Evolutionary conservation across 2,113 vertebrate species (phyloP), one percentile per base, ranked within the genome.

Genomic region (Aix galericulata): DNA sequence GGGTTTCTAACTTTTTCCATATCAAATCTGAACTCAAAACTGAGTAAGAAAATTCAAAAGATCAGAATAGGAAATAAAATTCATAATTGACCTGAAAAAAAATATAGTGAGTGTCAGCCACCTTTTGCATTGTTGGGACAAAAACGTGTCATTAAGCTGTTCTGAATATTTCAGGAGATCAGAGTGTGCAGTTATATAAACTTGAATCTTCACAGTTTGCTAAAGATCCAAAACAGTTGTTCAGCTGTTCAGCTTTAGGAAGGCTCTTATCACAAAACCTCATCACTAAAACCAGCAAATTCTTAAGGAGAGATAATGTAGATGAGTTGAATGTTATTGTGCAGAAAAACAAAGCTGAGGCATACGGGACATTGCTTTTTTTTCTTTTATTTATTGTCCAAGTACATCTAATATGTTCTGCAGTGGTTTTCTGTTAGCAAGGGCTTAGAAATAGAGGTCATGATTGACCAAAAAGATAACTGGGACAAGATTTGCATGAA

Each of bases 371-470:
- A 82, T 23, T 46, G 46, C 5, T 46, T 9, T 3, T 14, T 66
- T 58, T 34, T n/a, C 9, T 50, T 48, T 50, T 50, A 50, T 50
- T 50, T 76, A 40, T 62, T 46, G 12, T 56, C n/a, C 38, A 55
- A 13, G 7, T 81, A 0, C 36, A 21, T 74, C 27, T 21, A 34
- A 26, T 22, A 40, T 1, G 1, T 2, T 9, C 22, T 53, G 10
- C 32, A 63, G 20, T n/a, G 42, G 36, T 15, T 17, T 46, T 3
- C 34, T 58, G 1, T 46, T 86, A n/a, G 2, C 8, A 3, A 42
- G 21, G 9, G 40, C 53, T 77, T 67, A 32, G 3, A 36, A 40
- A 13, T 46, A 34, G 64, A 31, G 7, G 5, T 44, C 14, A 3
- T 16, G 69, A 26, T 29, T 27, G 38, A 31, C 16, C 44, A 31